Conservation (phyloP, 2,888 invertebrate species). For the Aphidoletes aphidimyza region DNA sequence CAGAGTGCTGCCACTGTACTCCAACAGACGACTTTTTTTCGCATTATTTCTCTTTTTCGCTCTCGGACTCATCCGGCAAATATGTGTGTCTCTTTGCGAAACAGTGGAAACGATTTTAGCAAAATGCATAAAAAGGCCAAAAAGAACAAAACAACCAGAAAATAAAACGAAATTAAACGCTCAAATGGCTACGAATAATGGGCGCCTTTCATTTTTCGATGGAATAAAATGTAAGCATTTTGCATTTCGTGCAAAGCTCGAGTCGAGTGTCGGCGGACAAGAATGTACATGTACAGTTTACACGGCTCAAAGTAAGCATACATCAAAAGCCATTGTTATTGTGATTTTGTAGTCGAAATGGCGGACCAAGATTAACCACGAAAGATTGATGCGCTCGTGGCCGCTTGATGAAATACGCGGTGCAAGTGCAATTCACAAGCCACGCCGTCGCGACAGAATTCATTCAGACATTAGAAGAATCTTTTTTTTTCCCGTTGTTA, state of each 20-base stretch:
- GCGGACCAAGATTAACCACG: neutral
- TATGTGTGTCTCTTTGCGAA: neutral
- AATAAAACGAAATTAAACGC: slow-evolving; percentile 47
- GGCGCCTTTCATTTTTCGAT: neutral
- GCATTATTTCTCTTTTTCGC: too few species aligned
- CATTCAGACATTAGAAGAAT: slow-evolving; percentile 5
- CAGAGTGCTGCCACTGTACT: too few species aligned
- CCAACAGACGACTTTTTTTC: too few species aligned
- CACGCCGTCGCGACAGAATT: slow-evolving; percentile 24
- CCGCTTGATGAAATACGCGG: too few species aligned
- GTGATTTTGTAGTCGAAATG: too few species aligned
- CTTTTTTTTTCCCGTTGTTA: neutral
- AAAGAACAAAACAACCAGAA: neutral
- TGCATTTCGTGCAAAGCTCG: neutral
- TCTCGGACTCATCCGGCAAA: neutral
- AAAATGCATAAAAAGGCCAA: neutral
- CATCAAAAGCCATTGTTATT: slow-evolving; percentile 24
- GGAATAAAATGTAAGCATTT: slow-evolving; percentile 8
- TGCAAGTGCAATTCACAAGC: neutral
- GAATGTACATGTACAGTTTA: too few species aligned
- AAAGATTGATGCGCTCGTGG: slow-evolving; percentile 14
- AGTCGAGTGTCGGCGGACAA: neutral
- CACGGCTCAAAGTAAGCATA: neutral
- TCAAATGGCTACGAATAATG: slow-evolving; percentile 32
- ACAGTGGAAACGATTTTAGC: neutral